These are phyloP conservation scores for Oophaga sylvatica DNA, from an alignment of 2,797 vertebrate species.

Conservation along the genomic window DNA sequence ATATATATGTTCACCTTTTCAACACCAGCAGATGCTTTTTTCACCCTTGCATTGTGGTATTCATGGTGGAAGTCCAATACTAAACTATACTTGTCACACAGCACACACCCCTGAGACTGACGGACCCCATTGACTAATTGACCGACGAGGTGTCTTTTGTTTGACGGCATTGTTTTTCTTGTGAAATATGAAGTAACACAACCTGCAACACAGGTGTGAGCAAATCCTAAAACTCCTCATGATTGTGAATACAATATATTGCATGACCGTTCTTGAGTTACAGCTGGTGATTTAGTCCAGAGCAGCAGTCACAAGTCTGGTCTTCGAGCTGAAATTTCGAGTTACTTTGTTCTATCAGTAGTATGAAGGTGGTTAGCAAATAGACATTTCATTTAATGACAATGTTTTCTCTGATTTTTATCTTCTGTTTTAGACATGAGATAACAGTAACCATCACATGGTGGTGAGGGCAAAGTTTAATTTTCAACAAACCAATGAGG, in stretches of 20 bases:
- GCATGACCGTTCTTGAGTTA: neutral
- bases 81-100: too few relatives aligned
- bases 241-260: neutral
- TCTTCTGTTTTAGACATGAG: slow-evolving; percentile 87
- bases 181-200: too few relatives aligned
- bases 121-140: neutral
- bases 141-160: too few relatives aligned
- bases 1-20: neutral
- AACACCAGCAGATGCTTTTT: neutral
- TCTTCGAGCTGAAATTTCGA: neutral
- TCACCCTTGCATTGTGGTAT: neutral
- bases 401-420: neutral
- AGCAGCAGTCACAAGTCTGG: neutral
- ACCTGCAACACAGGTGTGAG: too few relatives aligned
- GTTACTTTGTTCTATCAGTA: neutral
- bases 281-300: neutral
- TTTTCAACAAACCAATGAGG: slow-evolving; percentile 98
- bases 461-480: slow-evolving; percentile 94
- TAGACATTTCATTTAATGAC: neutral
- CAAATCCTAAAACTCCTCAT: too few relatives aligned
- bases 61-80: too few relatives aligned
- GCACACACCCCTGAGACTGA: neutral
- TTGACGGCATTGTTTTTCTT: too few relatives aligned
- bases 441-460: slow-evolving; percentile 88
- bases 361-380: too few relatives aligned